These are phyloP conservation scores for Rachycentron canadum DNA, from an alignment of 2,797 vertebrate genomes.

Conservation along the genomic window DNA sequence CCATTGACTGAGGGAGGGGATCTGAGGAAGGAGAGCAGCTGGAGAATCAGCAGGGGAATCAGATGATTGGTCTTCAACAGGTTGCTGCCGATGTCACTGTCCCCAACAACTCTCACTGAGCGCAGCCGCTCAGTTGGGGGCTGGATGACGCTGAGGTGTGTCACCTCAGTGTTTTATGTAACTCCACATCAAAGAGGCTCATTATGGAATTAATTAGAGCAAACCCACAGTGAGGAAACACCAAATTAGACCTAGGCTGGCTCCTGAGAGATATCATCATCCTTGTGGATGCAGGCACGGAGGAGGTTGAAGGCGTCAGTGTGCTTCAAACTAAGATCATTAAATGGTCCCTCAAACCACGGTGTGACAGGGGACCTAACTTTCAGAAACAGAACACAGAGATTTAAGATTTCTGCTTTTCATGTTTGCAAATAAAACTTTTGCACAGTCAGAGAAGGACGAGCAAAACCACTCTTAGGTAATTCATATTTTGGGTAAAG, in stretches of 20 bases:
- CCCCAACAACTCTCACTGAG: constrained; percentile 1
- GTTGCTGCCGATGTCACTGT: constrained; percentile 38
- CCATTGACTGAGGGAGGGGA: constrained; percentile 51
- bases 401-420: too few species aligned
- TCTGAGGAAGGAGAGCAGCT: constrained; percentile 52
- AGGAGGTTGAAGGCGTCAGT: constrained; percentile 1
- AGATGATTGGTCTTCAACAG: constrained; percentile 55
- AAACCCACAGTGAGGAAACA: constrained; percentile 41
- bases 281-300: constrained; percentile 11
- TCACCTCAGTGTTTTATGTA: constrained; percentile 65
- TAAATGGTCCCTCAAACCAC: background rate
- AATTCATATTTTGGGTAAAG: too few species aligned
- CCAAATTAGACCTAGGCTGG: constrained; percentile 54
- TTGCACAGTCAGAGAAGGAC: too few species aligned
- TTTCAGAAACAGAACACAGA: background rate
- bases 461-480: too few species aligned
- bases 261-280: constrained; percentile 58
- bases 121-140: constrained; percentile 17
- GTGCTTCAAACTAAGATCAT: constrained; percentile 17
- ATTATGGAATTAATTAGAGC: constrained; percentile 80
- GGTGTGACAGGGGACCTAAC: background rate
- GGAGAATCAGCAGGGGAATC: constrained; percentile 51
- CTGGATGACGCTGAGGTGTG: constrained; percentile 25
- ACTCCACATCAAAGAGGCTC: constrained; percentile 63
- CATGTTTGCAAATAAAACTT: too few species aligned